phyloP scores from a whole-genome alignment of 2,888 invertebrate genomes.

The Platycheirus albimanus region DNA sequence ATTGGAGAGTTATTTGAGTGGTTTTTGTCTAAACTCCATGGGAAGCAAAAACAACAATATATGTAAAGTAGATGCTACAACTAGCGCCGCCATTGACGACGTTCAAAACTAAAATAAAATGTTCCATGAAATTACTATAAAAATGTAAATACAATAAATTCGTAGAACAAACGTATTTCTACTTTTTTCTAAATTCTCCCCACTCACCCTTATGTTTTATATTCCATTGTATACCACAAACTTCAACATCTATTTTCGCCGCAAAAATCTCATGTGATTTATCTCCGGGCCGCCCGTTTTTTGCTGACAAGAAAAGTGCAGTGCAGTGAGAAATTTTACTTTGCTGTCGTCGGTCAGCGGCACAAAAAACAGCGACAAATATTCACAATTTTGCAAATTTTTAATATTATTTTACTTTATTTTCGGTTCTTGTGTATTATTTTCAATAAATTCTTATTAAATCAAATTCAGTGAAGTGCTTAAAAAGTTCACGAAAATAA shows the following conservation, averaged over 20 bases:
- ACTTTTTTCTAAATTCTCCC: neutral
- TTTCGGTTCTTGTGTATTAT: constrained; percentile 46
- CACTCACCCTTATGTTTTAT: constrained; percentile 6
- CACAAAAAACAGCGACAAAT: constrained; percentile 11
- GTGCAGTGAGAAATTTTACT: constrained; percentile 68
- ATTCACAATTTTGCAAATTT: constrained; percentile 27
- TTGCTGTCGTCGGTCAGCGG: constrained; percentile 59
- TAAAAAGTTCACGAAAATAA: neutral
- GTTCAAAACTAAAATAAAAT: too few species aligned
- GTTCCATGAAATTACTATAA: too few species aligned
- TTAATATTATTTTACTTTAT: constrained; percentile 42
- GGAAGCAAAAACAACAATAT: too few species aligned
- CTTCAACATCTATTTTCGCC: constrained; percentile 39
- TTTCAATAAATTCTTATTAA: neutral
- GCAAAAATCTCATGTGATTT: constrained; percentile 53
- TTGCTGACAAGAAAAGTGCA: constrained; percentile 19
- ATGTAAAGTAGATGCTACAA: too few species aligned
- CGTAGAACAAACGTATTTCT: too few species aligned
- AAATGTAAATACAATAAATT: too few species aligned
- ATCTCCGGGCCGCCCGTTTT: constrained; percentile 48
- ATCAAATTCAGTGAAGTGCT: neutral
- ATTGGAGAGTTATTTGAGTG: too few species aligned
- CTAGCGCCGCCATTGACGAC: too few species aligned
- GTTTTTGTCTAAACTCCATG: too few species aligned
- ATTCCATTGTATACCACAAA: constrained; percentile 29